Percentiles rank a stretch among this genome's conserved stretches.
These are phyloP conservation scores for Amblyteles armatorius DNA, from an alignment of 2,888 invertebrate genomes.

Conservation along the genomic window DNA sequence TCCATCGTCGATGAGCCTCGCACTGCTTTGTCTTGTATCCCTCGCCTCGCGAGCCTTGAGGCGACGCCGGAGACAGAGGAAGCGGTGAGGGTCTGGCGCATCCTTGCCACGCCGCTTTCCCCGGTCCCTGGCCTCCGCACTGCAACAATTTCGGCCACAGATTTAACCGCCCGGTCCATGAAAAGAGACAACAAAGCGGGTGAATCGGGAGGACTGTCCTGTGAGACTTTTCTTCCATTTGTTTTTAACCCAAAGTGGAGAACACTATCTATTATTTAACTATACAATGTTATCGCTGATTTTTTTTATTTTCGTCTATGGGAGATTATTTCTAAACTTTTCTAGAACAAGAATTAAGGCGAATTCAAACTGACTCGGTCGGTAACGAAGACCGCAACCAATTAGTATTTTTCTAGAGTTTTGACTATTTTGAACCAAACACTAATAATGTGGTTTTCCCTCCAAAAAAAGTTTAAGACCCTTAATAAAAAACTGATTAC, in stretches of 20 bases:
- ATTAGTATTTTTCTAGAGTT: too few species aligned
- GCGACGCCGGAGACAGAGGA: conserved; percentile 79
- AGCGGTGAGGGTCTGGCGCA: conserved; percentile 82
- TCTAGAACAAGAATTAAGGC: not conserved
- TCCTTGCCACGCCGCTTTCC: conserved; percentile 92
- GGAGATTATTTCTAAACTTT: not conserved
- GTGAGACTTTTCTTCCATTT: conserved; percentile 13
- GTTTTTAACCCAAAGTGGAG: conserved; percentile 24
- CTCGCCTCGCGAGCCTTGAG: conserved; percentile 79
- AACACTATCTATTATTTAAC: conserved; percentile 44
- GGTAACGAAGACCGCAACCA: too few species aligned
- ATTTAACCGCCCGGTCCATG: conserved; percentile 47
- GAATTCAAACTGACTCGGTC: too few species aligned
- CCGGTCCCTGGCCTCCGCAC: conserved; percentile 87
- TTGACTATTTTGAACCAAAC: too few species aligned
- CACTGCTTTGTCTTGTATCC: conserved; percentile 87
- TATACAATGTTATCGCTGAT: conserved; percentile 35
- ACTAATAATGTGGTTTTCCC: too few species aligned
- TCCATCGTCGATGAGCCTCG: conserved; percentile 91
- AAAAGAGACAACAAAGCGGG: conserved; percentile 34
- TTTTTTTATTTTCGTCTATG: not conserved
- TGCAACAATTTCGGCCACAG: conserved; percentile 82
- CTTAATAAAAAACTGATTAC: too few species aligned
- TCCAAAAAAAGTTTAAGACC: too few species aligned
- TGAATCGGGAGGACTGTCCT: conserved; percentile 29